Percentiles rank a stretch among this genome's conserved stretches.
Conservation (phyloP, 2,888 invertebrate species). For the Homarus gammarus region DNA sequence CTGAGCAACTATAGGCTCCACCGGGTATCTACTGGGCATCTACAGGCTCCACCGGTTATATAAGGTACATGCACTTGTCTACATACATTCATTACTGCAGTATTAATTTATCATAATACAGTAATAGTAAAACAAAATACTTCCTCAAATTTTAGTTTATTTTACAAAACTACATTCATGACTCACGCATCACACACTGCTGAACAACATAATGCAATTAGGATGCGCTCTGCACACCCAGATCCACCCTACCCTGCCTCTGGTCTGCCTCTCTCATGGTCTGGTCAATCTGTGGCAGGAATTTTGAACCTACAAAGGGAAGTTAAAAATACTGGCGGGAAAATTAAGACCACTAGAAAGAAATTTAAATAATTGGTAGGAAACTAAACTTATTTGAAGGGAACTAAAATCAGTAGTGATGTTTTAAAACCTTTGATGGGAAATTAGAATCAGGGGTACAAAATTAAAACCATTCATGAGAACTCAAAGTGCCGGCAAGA, state of each 20-base stretch:
- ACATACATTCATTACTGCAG: too few relatives aligned
- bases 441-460: too few relatives aligned
- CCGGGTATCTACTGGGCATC: too few relatives aligned
- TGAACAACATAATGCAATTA: not conserved
- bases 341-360: too few relatives aligned
- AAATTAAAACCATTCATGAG: too few relatives aligned
- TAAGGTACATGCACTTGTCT: not conserved
- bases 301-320: not conserved
- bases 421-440: too few relatives aligned
- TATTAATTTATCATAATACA: too few relatives aligned
- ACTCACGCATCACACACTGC: conserved; percentile 35
- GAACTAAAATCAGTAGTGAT: too few relatives aligned
- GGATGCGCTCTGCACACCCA: conserved; percentile 27
- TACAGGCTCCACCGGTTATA: not conserved
- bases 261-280: not conserved
- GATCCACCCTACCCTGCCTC: not conserved
- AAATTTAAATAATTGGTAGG: too few relatives aligned
- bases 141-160: conserved; percentile 45
- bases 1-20: not conserved
- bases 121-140: not conserved
- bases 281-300: not conserved
- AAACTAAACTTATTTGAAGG: too few relatives aligned
- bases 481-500: too few relatives aligned
- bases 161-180: conserved; percentile 47
- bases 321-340: too few relatives aligned